Evolutionary conservation across 1,140 invertebrate genomes (phyloP).

Genomic region (Danaus plexippus): DNA sequence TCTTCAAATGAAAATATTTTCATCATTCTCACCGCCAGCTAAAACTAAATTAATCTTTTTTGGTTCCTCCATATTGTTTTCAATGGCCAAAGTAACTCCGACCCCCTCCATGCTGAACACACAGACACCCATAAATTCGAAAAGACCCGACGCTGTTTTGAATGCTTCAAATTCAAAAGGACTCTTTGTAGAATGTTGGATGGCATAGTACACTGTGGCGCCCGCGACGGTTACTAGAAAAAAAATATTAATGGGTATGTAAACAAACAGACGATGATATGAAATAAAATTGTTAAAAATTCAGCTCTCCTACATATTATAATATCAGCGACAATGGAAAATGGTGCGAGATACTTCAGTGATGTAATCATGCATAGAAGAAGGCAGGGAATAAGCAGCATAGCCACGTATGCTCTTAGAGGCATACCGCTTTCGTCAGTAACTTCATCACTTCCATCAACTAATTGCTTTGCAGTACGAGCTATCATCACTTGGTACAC

Average conservation of each 20-base stretch:
- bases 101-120: constrained; percentile 44
- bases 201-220: constrained; percentile 31
- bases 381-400: constrained; percentile 28
- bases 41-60: constrained; percentile 31
- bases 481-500: constrained; percentile 38
- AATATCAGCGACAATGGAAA: constrained; percentile 30
- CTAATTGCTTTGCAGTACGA: constrained; percentile 32
- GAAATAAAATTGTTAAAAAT: background rate
- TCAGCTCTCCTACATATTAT: constrained; percentile 22
- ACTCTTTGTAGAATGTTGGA: constrained; percentile 3
- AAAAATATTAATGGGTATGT: background rate
- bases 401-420: constrained; percentile 25
- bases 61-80: constrained; percentile 43
- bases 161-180: constrained; percentile 22
- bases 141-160: constrained; percentile 24
- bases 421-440: constrained; percentile 14
- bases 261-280: background rate
- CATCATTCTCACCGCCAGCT: constrained; percentile 20
- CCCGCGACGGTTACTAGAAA: constrained; percentile 29
- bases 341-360: constrained; percentile 37
- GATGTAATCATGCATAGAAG: constrained; percentile 37
- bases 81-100: constrained; percentile 34
- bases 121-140: constrained; percentile 39
- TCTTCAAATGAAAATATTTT: too few relatives aligned
- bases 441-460: constrained; percentile 19